These are phyloP conservation scores for Leptopterna dolabrata DNA, from an alignment of 2,888 invertebrate genomes.

Conservation along the genomic window DNA sequence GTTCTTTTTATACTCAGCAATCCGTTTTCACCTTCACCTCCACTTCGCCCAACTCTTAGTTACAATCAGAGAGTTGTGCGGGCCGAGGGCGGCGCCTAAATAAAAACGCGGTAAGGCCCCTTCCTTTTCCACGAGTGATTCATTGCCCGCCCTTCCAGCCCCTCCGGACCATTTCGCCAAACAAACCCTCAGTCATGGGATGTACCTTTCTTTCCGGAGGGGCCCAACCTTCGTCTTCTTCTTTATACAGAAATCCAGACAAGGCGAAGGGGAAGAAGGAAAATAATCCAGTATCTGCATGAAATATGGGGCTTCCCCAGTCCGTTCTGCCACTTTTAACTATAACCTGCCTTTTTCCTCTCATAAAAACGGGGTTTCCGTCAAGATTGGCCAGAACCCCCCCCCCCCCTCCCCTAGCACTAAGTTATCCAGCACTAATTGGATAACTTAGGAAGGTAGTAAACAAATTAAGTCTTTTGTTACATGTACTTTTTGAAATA, in stretches of 20 bases:
- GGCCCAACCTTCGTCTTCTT: not conserved
- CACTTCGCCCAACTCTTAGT: slow-evolving; percentile 8
- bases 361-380: slow-evolving; percentile 17
- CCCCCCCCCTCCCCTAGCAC: too few species aligned
- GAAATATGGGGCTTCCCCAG: slow-evolving; percentile 27
- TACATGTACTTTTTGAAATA: slow-evolving; percentile 1
- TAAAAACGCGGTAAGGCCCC: slow-evolving; percentile 49
- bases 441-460: slow-evolving; percentile 37
- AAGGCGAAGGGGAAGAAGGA: not conserved
- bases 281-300: slow-evolving; percentile 49
- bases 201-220: not conserved
- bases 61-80: slow-evolving; percentile 48
- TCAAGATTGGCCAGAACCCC: not conserved
- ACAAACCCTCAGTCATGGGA: slow-evolving; percentile 9
- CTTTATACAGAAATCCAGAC: slow-evolving; percentile 6
- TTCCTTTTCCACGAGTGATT: slow-evolving; percentile 36
- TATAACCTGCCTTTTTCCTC: slow-evolving; percentile 4
- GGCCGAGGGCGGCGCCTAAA: slow-evolving; percentile 21
- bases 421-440: too few species aligned
- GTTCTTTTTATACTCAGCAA: slow-evolving; percentile 44
- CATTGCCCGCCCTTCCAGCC: slow-evolving; percentile 16
- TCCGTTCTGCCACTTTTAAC: slow-evolving; percentile 16
- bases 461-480: slow-evolving; percentile 24
- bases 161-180: not conserved
- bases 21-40: slow-evolving; percentile 31